Conservation (phyloP, 2,113 vertebrate genomes). For the Bagarius yarrelli region DNA sequence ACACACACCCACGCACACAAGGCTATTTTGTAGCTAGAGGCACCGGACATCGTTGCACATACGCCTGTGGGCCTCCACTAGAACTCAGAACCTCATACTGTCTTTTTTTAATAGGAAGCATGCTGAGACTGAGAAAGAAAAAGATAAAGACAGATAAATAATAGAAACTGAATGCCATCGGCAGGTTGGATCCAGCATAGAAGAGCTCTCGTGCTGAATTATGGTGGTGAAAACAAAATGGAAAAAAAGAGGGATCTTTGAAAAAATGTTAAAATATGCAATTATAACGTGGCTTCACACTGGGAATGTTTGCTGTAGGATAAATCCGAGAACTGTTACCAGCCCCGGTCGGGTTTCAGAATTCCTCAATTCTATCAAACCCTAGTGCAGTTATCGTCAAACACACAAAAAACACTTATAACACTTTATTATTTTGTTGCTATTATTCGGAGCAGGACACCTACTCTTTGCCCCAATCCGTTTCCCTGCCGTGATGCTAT, state of each 20-base stretch:
- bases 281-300: background rate
- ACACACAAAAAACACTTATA: too few species aligned
- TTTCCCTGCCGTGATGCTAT: too few species aligned
- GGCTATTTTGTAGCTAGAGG: conserved; percentile 46
- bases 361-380: too few species aligned
- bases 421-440: too few species aligned
- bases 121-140: conserved; percentile 20
- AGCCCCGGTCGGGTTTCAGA: too few species aligned
- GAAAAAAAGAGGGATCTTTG: background rate
- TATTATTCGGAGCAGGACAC: too few species aligned
- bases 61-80: conserved; percentile 42
- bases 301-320: too few species aligned
- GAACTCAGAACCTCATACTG: conserved; percentile 26
- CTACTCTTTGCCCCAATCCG: too few species aligned
- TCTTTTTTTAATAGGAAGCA: conserved; percentile 67
- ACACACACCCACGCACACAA: background rate
- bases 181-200: conserved; percentile 52
- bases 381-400: too few species aligned
- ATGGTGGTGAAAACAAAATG: background rate
- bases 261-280: background rate
- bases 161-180: conserved; percentile 56
- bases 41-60: conserved; percentile 9
- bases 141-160: conserved; percentile 42
- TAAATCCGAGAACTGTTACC: too few species aligned
- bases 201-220: background rate